Evolutionary conservation across 2,113 vertebrate genomes (phyloP), one percentile per base, ranked within the genome.

Genomic region (Gymnogyps californianus): DNA sequence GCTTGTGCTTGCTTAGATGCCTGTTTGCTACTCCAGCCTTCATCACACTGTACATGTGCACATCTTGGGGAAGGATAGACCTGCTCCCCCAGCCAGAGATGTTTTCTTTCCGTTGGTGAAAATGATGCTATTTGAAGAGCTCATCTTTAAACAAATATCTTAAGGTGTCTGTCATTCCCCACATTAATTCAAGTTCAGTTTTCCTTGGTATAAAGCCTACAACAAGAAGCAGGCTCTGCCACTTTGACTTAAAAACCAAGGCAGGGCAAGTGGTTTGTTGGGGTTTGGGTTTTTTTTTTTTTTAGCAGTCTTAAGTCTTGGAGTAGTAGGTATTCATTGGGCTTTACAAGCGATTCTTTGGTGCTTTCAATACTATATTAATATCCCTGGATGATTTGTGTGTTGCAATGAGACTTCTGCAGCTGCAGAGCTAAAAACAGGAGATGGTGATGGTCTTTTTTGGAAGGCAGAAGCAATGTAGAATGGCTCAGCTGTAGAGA

Each of bases 31-130:
- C n/a, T 44, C 44, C 34, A 75, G 29, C 38, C 18, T 79, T 69
- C 32, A 6, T 34, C 0, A 0, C 1, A 2, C 9, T 9, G 15
- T 46, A 15, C 1, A 0, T 6, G 13, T 42, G 28, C 0, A 0
- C 29, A 2, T 52, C 40, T 10, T 9, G 0, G 10, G 61, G n/a
- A 76, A 72, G 67, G 16, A 36, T 3, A 44, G 49, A 21, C 32
- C 42, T 26, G 11, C 4, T 59, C 13, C 28, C 38, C 11, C 34
- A 55, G 52, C 18, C 62, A 32, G 70, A 59, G 75, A 20, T 18
- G 10, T 11, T 59, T 25, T 31, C 51, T 64, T 66, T 42, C 29
- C 47, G 55, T 42, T 64, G 65, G 18, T 51, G 44, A 36, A 44
- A 64, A 1, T 46, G 44, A 29, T 74, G 49, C 49, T 75, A 4